A percentile compares a stretch with the other conserved stretches of the same genome.
These are phyloP conservation scores for Parnassius mnemosyne DNA, from an alignment of 2,888 invertebrate species.

Conservation along the genomic window DNA sequence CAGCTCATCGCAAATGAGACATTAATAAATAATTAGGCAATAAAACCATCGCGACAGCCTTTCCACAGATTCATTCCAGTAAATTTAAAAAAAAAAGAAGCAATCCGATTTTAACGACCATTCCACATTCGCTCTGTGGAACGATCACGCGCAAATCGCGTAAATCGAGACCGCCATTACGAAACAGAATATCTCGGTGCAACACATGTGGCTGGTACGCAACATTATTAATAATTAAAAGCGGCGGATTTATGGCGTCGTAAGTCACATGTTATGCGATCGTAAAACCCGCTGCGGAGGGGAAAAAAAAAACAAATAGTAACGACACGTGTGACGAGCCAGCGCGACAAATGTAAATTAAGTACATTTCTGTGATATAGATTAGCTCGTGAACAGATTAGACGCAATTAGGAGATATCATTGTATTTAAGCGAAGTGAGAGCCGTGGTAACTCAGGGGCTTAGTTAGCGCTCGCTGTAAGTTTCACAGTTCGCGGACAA, in stretches of 20 bases:
- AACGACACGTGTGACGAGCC: conserved; percentile 30
- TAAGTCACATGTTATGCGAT: conserved; percentile 33
- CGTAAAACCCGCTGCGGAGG: conserved; percentile 33
- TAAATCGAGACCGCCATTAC: conserved; percentile 19
- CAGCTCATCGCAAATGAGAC: no score
- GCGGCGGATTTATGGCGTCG: conserved; percentile 33
- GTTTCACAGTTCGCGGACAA: no score
- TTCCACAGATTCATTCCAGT: not conserved
- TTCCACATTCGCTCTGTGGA: not conserved
- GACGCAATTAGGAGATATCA: not conserved
- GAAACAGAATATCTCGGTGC: conserved; percentile 3
- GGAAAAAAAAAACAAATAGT: conserved; percentile 24
- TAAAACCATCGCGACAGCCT: not conserved
- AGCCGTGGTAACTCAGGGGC: no score
- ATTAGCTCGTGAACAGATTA: not conserved
- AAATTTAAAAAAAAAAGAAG: not conserved
- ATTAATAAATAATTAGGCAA: no score
- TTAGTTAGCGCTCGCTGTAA: no score
- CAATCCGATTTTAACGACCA: conserved; percentile 6
- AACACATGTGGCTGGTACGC: conserved; percentile 15
- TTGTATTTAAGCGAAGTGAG: no score
- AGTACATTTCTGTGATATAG: conserved; percentile 12
- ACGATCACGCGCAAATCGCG: conserved; percentile 13
- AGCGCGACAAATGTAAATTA: conserved; percentile 31
- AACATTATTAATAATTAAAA: conserved; percentile 38